These are phyloP conservation scores for Lutra lutra DNA, from an alignment of 2,797 vertebrate species.

Conservation along the genomic window DNA sequence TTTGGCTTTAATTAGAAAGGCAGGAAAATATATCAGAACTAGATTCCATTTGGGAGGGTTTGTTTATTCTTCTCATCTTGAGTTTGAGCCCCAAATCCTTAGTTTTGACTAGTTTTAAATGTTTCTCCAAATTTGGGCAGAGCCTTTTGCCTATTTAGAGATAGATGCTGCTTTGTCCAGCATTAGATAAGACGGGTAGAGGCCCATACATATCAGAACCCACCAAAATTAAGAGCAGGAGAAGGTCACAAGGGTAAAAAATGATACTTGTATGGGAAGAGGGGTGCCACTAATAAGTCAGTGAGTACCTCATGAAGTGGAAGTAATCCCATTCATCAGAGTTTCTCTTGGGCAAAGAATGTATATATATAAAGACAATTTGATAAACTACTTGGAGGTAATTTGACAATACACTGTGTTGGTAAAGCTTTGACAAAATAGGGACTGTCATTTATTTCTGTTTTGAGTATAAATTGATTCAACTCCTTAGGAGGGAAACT, in stretches of 20 bases:
- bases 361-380: neutral
- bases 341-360: neutral
- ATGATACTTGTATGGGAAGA: neutral
- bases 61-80: constrained; percentile 71
- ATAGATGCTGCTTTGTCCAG: neutral
- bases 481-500: neutral
- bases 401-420: neutral
- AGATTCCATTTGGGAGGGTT: constrained; percentile 57
- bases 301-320: neutral
- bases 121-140: constrained; percentile 69
- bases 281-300: neutral
- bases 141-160: constrained; percentile 52
- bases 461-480: neutral
- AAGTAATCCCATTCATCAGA: neutral
- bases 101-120: constrained; percentile 64
- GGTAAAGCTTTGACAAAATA: neutral
- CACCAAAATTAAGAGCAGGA: neutral
- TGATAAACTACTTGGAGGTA: neutral
- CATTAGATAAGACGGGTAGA: neutral
- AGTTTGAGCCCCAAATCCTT: constrained; percentile 55
- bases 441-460: neutral
- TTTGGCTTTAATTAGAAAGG: constrained; percentile 72
- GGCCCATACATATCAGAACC: neutral
- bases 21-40: constrained; percentile 62
- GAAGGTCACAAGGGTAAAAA: neutral